Conservation (phyloP, 2,113 vertebrate genomes). For the Malurus melanocephalus region DNA sequence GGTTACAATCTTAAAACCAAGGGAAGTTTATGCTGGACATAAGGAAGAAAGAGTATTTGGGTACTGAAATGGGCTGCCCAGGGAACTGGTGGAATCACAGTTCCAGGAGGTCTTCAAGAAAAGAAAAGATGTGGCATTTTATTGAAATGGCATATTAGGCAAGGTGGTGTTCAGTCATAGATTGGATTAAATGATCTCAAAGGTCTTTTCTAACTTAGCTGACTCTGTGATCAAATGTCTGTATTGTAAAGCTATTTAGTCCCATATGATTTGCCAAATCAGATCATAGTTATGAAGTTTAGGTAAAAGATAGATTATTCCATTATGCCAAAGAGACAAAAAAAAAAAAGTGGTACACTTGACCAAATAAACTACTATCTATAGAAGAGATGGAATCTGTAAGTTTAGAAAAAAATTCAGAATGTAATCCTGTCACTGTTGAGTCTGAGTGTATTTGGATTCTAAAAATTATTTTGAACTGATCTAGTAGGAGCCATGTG, state of each 20-base stretch:
- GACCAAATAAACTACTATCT: background rate
- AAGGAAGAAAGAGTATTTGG: background rate
- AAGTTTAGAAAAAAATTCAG: background rate
- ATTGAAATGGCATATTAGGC: no score
- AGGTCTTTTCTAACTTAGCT: background rate
- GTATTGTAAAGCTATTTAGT: background rate
- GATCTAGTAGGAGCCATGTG: background rate
- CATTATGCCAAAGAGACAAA: background rate
- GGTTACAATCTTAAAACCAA: background rate
- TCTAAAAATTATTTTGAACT: background rate
- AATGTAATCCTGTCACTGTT: background rate
- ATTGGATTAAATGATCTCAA: background rate
- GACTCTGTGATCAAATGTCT: background rate
- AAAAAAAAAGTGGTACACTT: background rate
- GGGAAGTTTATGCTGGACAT: background rate
- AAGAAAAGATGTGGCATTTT: background rate
- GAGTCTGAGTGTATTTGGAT: background rate
- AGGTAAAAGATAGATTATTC: background rate
- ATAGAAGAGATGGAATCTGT: background rate
- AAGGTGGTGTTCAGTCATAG: fast-evolving
- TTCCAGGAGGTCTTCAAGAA: background rate
- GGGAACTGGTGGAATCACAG: background rate
- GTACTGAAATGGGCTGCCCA: no score
- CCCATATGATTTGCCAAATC: background rate
- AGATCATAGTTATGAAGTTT: background rate